Evolutionary conservation across 2,797 vertebrate species (phyloP), one percentile per base, ranked within the genome.

Genomic region (Premnoplex brunnescens): DNA sequence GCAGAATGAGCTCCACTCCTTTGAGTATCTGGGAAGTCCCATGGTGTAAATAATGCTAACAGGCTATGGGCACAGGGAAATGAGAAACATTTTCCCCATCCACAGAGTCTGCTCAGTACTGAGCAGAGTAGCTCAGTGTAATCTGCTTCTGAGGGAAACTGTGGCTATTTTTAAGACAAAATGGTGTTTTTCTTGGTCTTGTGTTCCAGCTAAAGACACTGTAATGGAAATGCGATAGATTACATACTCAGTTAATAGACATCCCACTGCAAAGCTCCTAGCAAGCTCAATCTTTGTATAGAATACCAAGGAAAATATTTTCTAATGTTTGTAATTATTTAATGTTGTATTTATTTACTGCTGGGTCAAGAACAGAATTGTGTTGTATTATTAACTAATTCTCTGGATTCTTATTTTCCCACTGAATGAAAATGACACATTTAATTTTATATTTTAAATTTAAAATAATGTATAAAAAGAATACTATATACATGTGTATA

Each of bases 141-240:
- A 94, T 87, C 90, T 82, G 83, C 86, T 94, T 95, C 88, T 89
- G 83, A 91, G 67, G 56, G 74, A 93, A 63, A 67, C 54, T 58
- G 80, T 37, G 83, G 55, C 71, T 94, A 87, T 94, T 95, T 94
- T 90, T 86, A 91, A 84, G 79, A 74, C 56, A 94, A 85, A 94
- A 86, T 15, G 2, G 20, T 95, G 71, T 67, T 97, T 93, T 94
- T 86, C 79, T 96, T 89, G 67, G 76, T 96, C 82, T 89, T 92
- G 24, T 69, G 55, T 34, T 90, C 76, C 85, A 84, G 36, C 56
- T 95, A 90, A 95, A 96, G 76, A 76, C 63, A 88, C 37, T 60
- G 59, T 76, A 89, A 93, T 60, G 67, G 80, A 89, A 94, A 95
- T 34, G 67, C 67, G 67, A 93, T 74, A 92, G 88, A 94, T 89